Conservation (phyloP, 2,888 invertebrate species). For the Pollenia angustigena region DNA sequence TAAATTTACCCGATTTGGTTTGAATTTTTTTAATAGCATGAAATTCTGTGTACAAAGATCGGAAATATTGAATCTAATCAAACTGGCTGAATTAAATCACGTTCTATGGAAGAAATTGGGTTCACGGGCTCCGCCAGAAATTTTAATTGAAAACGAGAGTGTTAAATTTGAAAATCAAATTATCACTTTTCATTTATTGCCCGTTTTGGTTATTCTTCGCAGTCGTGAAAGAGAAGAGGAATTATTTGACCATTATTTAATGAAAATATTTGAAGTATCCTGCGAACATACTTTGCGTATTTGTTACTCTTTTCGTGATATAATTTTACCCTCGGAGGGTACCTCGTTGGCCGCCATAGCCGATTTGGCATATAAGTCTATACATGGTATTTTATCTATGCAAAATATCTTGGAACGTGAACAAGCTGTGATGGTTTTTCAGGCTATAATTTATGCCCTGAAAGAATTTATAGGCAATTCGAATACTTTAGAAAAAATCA, state of each 20-base stretch:
- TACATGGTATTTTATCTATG: constrained; percentile 82
- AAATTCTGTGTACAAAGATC: constrained; percentile 82
- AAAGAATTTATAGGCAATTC: constrained; percentile 85
- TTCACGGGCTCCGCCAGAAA: constrained; percentile 80
- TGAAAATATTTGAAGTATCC: constrained; percentile 87
- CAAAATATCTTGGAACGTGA: constrained; percentile 86
- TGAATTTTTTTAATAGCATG: constrained; percentile 83
- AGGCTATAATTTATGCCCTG: constrained; percentile 87
- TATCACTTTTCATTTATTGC: constrained; percentile 87
- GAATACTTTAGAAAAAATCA: constrained; percentile 34
- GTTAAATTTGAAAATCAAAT: constrained; percentile 86
- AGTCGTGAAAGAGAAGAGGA: constrained; percentile 77
- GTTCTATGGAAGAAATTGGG: constrained; percentile 84
- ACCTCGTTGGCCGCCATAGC: constrained; percentile 76
- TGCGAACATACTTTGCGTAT: constrained; percentile 87
- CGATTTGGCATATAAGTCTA: constrained; percentile 82
- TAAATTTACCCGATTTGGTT: constrained; percentile 81
- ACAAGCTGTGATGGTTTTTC: constrained; percentile 87
- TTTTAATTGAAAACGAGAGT: constrained; percentile 81
- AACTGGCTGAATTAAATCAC: constrained; percentile 83
- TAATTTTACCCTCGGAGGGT: constrained; percentile 73
- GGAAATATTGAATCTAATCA: constrained; percentile 81
- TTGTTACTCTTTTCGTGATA: constrained; percentile 86
- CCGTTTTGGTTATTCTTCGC: constrained; percentile 85
- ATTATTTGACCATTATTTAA: constrained; percentile 86